Conservation (phyloP, 23 tunicate species). For the Ascidia mentula region DNA sequence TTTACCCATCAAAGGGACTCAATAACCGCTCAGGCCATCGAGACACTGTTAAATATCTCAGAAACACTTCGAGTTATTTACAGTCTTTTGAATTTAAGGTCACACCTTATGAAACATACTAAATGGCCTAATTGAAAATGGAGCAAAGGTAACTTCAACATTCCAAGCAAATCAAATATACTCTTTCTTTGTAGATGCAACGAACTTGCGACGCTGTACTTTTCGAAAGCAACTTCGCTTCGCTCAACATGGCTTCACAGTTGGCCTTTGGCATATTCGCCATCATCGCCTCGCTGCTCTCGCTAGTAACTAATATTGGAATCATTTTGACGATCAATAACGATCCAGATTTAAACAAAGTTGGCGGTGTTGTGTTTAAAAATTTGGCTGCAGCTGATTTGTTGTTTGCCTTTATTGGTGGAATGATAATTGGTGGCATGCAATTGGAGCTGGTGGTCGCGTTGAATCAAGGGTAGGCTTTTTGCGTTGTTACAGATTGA, state of each 20-base stretch:
- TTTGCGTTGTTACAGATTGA: no score
- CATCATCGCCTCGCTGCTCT: not conserved
- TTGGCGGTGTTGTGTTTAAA: not conserved
- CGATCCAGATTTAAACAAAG: not conserved
- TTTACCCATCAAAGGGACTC: no score
- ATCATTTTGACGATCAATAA: not conserved
- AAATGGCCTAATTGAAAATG: no score
- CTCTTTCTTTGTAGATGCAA: not conserved
- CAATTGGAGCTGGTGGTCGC: not conserved
- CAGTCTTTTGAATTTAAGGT: no score
- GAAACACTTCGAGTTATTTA: no score
- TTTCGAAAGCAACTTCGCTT: not conserved
- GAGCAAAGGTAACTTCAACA: no score
- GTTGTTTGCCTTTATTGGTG: not conserved
- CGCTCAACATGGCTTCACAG: not conserved
- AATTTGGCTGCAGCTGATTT: not conserved
- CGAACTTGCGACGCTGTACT: not conserved
- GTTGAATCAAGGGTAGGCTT: not conserved
- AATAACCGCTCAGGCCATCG: no score
- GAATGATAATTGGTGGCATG: not conserved
- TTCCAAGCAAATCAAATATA: no score
- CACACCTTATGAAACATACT: no score
- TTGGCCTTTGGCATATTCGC: not conserved
- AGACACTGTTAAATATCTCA: no score
- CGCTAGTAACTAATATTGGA: not conserved